Evolutionary conservation across 2,888 invertebrate genomes (phyloP), one percentile per base, ranked within the genome.

Genomic region (Euphydryas editha): DNA sequence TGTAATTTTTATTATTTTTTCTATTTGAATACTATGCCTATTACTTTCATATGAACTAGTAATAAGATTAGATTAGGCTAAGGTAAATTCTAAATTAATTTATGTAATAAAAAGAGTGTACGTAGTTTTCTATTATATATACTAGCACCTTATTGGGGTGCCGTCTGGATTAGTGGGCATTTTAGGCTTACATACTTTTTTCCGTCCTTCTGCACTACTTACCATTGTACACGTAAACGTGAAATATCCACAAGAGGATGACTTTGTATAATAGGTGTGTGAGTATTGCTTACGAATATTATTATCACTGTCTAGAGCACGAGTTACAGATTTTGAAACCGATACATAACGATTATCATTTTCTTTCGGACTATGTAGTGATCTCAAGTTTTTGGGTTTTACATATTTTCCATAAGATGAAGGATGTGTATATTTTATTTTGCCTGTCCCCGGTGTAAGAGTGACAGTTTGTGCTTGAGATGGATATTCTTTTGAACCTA

Each of bases 171-270:
- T 95, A 2, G 95, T 94, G 54, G 96, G 96, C 59, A 95, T 93
- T 85, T 96, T 97, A 0, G 97, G 97, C 75, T 95, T 95, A 81
- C 97, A 97, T 64, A 97, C 95, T 85, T 96, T 97, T 74, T 95
- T 96, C 73, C 95, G 94, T 15, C 96, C 96, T 79, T 96, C 96
- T 0, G 95, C 94, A 13, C 96, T 95, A 75, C 95, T 95, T 0
- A 96, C 96, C 80, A 96, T 95, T 59, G 96, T 96, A 80, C 97
- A 97, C 0, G 96, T 95, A 83, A 97, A 97, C 1, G 97, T 97
- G 75, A 97, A 97, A 80, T 97, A 97, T 10, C 97, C 97, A 81
- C 97, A 97, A 1, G 96, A 97, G 1, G 97, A 97, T 10, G 97
- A 96, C 84, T 97, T 97, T 0, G 97, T 96, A 77, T 96, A 97